Evolutionary conservation across 2,113 vertebrate species (phyloP).

Genomic region (Boleophthalmus pectinirostris): DNA sequence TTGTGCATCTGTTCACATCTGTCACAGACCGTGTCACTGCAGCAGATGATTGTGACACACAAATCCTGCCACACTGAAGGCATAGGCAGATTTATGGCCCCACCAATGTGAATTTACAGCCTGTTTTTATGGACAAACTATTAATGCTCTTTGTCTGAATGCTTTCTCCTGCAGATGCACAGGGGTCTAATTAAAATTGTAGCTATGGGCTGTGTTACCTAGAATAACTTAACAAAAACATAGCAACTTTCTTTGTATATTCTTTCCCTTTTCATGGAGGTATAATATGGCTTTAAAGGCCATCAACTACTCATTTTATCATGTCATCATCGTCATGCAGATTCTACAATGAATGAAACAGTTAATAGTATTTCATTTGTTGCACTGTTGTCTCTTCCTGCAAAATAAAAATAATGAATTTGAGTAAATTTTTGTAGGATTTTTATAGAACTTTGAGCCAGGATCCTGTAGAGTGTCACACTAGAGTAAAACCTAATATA

Average conservation of each 20-base stretch:
- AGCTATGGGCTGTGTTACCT: conserved; percentile 10
- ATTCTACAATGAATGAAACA: no score
- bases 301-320: no score
- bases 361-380: no score
- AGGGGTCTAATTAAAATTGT: not conserved
- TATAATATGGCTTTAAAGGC: no score
- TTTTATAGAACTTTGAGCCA: not conserved
- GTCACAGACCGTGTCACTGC: conserved; percentile 44
- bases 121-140: not conserved
- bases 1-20: conserved; percentile 66
- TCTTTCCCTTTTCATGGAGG: no score
- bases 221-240: conserved; percentile 2
- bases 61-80: not conserved
- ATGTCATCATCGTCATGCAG: no score
- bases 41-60: conserved; percentile 38
- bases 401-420: no score
- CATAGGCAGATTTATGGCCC: not conserved
- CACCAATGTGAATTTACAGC: conserved; percentile 14
- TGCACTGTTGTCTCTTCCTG: no score
- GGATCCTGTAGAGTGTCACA: no score
- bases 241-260: not conserved
- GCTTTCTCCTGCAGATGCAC: conserved; percentile 1
- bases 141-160: not conserved
- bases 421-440: not conserved
- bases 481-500: no score